Percentiles rank a stretch among this genome's conserved stretches.
Conservation (phyloP, 2,797 vertebrate species). For the Rhodeus uyekii region DNA sequence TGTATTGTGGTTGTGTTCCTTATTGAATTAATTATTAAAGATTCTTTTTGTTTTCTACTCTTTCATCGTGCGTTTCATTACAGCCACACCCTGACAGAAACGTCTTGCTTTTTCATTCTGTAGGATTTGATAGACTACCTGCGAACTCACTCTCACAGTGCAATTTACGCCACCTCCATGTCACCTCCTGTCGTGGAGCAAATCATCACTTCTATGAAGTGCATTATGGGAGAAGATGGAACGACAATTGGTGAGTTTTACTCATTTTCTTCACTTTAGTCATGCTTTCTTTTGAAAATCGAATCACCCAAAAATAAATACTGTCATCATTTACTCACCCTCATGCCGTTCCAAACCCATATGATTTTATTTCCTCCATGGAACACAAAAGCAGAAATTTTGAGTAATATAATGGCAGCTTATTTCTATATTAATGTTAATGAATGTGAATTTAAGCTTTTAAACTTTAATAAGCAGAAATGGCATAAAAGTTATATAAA, state of each 20-base stretch:
- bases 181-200: conserved; percentile 87
- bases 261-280: not conserved
- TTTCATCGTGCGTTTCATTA: not conserved
- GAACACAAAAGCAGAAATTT: not conserved
- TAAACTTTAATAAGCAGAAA: not conserved
- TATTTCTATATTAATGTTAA: not conserved
- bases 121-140: conserved; percentile 91
- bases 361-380: not conserved
- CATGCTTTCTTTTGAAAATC: not conserved
- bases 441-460: not conserved
- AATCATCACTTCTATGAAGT: conserved; percentile 92
- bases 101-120: conserved; percentile 33
- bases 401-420: not conserved
- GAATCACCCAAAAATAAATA: not conserved
- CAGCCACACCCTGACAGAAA: not conserved
- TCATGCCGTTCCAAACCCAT: not conserved
- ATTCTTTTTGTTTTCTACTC: not conserved
- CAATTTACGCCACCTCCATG: conserved; percentile 89
- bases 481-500: not conserved
- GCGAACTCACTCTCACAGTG: conserved; percentile 88
- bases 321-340: not conserved
- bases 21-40: not conserved
- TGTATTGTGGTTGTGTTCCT: not conserved
- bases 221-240: conserved; percentile 95
- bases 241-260: conserved; percentile 84